A percentile compares a stretch with the other conserved stretches of the same genome.
Evolutionary conservation across 2,797 vertebrate genomes (phyloP).

Genomic region (Notamacropus eugenii): DNA sequence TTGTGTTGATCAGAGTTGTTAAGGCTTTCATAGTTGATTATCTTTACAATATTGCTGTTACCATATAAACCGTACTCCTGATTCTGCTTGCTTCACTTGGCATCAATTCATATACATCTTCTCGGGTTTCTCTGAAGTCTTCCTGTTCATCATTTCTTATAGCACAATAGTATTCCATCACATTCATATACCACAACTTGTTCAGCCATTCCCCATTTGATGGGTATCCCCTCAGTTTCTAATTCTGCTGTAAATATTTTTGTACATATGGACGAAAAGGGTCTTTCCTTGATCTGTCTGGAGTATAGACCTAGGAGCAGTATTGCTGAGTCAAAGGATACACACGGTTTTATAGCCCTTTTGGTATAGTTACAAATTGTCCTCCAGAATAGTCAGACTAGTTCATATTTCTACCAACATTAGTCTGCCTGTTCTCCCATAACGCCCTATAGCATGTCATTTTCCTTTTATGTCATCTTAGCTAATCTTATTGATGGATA

Average conservation of each 20-base stretch:
- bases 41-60: background rate
- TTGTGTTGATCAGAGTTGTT: background rate
- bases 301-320: background rate
- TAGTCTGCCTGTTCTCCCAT: background rate
- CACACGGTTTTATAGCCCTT: background rate
- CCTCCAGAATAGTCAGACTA: background rate
- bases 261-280: too few relatives aligned
- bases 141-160: background rate
- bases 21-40: background rate
- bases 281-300: too few relatives aligned
- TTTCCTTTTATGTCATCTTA: background rate
- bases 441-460: too few relatives aligned
- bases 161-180: background rate
- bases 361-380: background rate
- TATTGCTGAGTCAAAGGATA: background rate
- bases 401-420: background rate
- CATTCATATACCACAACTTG: background rate
- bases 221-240: too few relatives aligned
- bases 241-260: too few relatives aligned
- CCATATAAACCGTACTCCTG: background rate
- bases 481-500: background rate
- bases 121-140: background rate
- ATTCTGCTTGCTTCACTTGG: background rate
- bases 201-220: background rate
- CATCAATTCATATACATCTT: background rate